Base-by-base conservation (phyloP, 2,797 vertebrate genomes). In the Tragelaphus oryx region DNA sequence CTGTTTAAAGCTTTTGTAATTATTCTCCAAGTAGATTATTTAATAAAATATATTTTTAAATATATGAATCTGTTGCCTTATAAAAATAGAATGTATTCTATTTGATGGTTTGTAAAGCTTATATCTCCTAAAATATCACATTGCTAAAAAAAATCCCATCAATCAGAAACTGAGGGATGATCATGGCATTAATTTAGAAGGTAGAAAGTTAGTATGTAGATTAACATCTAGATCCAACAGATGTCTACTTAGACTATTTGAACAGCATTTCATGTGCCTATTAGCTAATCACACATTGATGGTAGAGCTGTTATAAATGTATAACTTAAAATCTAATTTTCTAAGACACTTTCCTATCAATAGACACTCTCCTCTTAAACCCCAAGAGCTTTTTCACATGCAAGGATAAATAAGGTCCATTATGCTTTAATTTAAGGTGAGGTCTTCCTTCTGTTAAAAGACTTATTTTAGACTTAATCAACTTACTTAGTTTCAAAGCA, bases 1-100 rank as follows among this genome's bases (percentile, higher is more conserved):
- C 91, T 98, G 97, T 97, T 96, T 96, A 97, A 96, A 90, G 30
- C 48, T 98, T 98, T 98, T 98, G 81, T 98, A 98, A 98, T 97
- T 96, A 95, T 96, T 96, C 46, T 98, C 94, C 68, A 94, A 94
- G 89, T 96, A 97, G 95, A 81, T 96, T 97, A 98, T 98, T 98
- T 97, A 98, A 98, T 98, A 98, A 98, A 98, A 98, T 62, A 89
- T 95, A 75, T 88, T 97, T 96, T 92, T 52, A 97, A 98, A 96
- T 6, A 24, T 81, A 28, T 84, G 5, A 95, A 65, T 94, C 81
- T 96, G 26, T 95, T 96, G 92, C 84, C 37, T 97, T 91, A 89
- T 87, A 84, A 95, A 95, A 95, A 48, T 24, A 62, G 20, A 88
- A 95, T 92, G 17, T 81, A 80, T 87, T 91, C 83, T 96, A 22